phyloP scores from a whole-genome alignment of 2,888 invertebrate genomes.

The Sphecodes monilicornis region DNA sequence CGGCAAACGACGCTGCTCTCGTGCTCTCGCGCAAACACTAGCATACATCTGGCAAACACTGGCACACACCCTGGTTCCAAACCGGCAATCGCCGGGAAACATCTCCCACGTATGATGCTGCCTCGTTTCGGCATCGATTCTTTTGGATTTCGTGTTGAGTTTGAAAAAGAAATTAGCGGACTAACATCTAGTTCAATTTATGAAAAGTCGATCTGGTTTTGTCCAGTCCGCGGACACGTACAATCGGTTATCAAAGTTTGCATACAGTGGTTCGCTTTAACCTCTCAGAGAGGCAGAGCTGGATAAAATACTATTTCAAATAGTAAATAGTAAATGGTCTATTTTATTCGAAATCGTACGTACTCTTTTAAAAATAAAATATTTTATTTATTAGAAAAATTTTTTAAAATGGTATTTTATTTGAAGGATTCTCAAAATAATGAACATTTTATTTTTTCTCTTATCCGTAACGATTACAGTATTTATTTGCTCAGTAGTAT shows the following conservation, averaged over 20 bases:
- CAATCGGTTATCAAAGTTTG: background rate
- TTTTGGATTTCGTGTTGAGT: background rate
- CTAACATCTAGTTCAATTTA: background rate
- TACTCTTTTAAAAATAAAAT: no score
- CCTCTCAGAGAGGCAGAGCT: no score
- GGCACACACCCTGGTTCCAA: background rate
- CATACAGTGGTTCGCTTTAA: background rate
- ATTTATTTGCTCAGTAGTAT: no score
- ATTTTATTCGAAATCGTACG: no score
- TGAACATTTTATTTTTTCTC: no score
- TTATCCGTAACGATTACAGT: no score
- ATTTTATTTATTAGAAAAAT: no score
- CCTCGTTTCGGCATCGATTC: background rate
- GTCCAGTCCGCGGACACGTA: background rate
- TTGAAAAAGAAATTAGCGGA: slow-evolving; percentile 15
- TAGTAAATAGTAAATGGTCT: no score
- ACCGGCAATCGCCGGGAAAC: background rate
- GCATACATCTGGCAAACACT: background rate
- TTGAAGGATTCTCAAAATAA: no score
- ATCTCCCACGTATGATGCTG: background rate
- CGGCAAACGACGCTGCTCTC: slow-evolving; percentile 4
- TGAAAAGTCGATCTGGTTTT: background rate
- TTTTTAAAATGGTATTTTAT: no score
- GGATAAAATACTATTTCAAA: background rate
- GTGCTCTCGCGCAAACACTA: background rate